phyloP scores from a whole-genome alignment of 2,113 vertebrate species.

The Morone saxatilis region DNA sequence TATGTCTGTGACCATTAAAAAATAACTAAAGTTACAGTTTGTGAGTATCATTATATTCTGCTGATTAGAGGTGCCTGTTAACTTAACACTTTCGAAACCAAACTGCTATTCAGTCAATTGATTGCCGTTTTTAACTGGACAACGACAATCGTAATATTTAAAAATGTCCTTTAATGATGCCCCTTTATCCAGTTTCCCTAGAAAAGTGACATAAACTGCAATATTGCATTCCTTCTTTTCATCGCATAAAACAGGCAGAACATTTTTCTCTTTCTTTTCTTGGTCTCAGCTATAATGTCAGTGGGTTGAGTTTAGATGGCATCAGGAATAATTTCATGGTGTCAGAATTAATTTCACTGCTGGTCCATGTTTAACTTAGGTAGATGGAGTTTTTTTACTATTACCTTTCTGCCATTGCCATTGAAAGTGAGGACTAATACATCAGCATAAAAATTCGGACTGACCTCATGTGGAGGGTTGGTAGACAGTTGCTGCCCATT shows the following conservation, averaged over 20 bases:
- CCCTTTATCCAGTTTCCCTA: not conserved
- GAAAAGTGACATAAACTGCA: conserved; percentile 13
- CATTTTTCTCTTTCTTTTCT: conserved; percentile 4
- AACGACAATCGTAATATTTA: not conserved
- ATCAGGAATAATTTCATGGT: conserved; percentile 43
- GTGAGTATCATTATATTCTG: too few species aligned
- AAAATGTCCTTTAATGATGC: not conserved
- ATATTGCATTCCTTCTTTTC: not conserved
- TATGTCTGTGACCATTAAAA: too few species aligned
- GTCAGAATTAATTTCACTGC: conserved; percentile 48
- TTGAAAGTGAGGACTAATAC: conserved; percentile 30
- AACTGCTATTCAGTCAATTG: not conserved
- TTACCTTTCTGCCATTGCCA: conserved; percentile 3
- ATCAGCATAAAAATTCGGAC: not conserved
- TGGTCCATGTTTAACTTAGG: conserved; percentile 36
- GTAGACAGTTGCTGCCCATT: not conserved
- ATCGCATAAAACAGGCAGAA: too few species aligned
- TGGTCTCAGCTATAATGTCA: conserved; percentile 23
- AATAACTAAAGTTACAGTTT: too few species aligned
- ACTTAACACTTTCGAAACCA: not conserved
- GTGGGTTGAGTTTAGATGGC: conserved; percentile 25
- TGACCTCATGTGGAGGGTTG: conserved; percentile 20
- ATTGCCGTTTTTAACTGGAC: not conserved
- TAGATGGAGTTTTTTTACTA: not conserved
- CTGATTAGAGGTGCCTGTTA: not conserved